A percentile compares a stretch with the other conserved stretches of the same genome.
Conservation (phyloP, 2,113 vertebrate genomes). For the Ivindomyrus marchei region DNA sequence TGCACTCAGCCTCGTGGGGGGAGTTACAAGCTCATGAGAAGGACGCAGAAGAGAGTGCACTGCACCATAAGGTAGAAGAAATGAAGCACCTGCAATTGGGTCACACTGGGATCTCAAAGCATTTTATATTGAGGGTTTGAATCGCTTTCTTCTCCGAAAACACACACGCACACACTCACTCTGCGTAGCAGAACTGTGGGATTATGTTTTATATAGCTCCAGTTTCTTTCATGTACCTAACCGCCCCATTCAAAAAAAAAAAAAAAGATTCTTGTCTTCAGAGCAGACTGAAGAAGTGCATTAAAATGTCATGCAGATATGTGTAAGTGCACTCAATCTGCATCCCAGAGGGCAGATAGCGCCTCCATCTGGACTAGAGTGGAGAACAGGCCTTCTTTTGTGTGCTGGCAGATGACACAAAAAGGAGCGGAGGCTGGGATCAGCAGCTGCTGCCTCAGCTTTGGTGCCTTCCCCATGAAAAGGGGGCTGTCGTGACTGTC, state of each 20-base stretch:
- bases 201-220: not conserved
- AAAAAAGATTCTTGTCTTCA: not conserved
- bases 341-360: not conserved
- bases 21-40: not conserved
- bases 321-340: not conserved
- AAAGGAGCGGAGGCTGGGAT: not conserved
- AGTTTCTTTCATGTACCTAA: not conserved
- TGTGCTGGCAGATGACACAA: not conserved
- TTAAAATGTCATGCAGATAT: not conserved
- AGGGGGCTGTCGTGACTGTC: not conserved
- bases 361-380: not conserved
- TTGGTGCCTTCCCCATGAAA: not conserved
- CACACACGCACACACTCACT: not conserved
- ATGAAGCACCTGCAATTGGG: not conserved
- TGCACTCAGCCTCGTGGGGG: not conserved
- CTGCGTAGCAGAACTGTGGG: not conserved
- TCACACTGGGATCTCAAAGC: not conserved
- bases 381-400: not conserved
- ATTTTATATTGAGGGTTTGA: not conserved
- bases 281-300: not conserved
- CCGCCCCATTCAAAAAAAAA: not conserved
- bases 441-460: not conserved
- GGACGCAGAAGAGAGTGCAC: not conserved
- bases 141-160: not conserved
- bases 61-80: not conserved